Percentiles rank a stretch among this genome's conserved stretches.
Conservation (phyloP, 1,140 invertebrate species). For the Potamilus streckersoni region DNA sequence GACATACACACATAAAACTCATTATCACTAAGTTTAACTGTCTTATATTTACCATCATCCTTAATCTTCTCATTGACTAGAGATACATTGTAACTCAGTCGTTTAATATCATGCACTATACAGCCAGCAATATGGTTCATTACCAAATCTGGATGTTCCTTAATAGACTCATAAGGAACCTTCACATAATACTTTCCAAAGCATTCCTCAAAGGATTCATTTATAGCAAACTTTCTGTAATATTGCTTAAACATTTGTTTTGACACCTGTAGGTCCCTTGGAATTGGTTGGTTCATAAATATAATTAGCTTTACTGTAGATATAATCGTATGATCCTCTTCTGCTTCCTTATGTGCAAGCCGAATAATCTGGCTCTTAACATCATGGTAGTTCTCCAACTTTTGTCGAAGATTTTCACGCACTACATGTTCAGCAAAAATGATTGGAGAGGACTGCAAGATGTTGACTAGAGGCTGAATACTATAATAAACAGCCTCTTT, state of each 20-base stretch:
- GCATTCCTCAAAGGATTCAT: slow-evolving; percentile 40
- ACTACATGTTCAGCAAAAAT: slow-evolving; percentile 47
- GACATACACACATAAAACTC: slow-evolving; percentile 42
- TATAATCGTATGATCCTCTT: slow-evolving; percentile 33
- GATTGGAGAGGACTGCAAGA: slow-evolving; percentile 34
- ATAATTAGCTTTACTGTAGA: slow-evolving; percentile 37
- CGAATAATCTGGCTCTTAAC: slow-evolving; percentile 33
- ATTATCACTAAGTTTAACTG: slow-evolving; percentile 39
- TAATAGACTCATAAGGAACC: slow-evolving; percentile 34
- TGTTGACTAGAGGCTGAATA: slow-evolving; percentile 37
- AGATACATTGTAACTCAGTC: slow-evolving; percentile 32
- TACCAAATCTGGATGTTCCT: slow-evolving; percentile 35
- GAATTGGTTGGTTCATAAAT: slow-evolving; percentile 45
- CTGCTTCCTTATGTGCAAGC: slow-evolving; percentile 35
- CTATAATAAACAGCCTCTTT: slow-evolving; percentile 46
- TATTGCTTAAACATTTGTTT: slow-evolving; percentile 47
- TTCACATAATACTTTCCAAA: slow-evolving; percentile 42
- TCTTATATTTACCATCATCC: slow-evolving; percentile 40
- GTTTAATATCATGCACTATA: slow-evolving; percentile 29
- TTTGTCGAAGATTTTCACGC: slow-evolving; percentile 38
- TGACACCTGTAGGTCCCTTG: slow-evolving; percentile 43
- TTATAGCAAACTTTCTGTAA: slow-evolving; percentile 40
- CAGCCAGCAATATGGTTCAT: slow-evolving; percentile 39
- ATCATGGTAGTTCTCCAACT: slow-evolving; percentile 37
- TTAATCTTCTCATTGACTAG: slow-evolving; percentile 24